These are phyloP conservation scores for Phylloscopus trochiloides DNA, from an alignment of 2,113 vertebrate species.

Conservation along the genomic window DNA sequence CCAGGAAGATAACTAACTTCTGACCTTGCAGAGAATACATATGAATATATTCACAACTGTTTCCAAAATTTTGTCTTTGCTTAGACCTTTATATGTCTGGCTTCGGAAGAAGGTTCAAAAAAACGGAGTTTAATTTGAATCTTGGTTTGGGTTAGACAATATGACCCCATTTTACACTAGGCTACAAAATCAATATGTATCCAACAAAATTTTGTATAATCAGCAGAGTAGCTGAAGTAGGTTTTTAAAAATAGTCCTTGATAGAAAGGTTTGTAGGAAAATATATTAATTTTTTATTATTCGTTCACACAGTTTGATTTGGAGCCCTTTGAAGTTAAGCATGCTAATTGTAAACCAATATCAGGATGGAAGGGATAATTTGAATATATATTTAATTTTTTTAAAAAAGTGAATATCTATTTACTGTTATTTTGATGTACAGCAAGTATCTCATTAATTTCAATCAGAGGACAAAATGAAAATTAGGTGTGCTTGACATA, in stretches of 20 bases:
- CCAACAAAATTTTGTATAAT: neutral
- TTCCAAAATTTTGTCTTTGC: neutral
- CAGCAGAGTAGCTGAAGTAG: neutral
- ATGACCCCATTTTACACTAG: neutral
- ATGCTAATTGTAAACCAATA: neutral
- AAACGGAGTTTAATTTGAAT: neutral
- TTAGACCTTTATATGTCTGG: neutral
- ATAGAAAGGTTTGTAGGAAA: neutral
- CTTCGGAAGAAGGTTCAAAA: neutral
- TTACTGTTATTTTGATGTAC: neutral
- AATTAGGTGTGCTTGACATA: neutral
- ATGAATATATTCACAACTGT: neutral
- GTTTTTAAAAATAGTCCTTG: neutral
- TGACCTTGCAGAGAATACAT: neutral
- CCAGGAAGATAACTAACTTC: neutral
- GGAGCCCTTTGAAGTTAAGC: neutral
- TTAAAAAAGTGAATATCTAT: neutral
- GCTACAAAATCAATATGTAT: neutral
- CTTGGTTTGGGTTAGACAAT: neutral
- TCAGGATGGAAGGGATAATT: neutral
- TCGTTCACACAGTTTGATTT: neutral
- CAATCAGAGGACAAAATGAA: neutral
- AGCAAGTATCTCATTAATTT: neutral
- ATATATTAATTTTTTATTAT: neutral
- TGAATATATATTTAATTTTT: neutral